Percentiles rank a stretch among this genome's conserved stretches.
These are phyloP conservation scores for Ia io DNA, from an alignment of 2,113 vertebrate species.

Conservation along the genomic window DNA sequence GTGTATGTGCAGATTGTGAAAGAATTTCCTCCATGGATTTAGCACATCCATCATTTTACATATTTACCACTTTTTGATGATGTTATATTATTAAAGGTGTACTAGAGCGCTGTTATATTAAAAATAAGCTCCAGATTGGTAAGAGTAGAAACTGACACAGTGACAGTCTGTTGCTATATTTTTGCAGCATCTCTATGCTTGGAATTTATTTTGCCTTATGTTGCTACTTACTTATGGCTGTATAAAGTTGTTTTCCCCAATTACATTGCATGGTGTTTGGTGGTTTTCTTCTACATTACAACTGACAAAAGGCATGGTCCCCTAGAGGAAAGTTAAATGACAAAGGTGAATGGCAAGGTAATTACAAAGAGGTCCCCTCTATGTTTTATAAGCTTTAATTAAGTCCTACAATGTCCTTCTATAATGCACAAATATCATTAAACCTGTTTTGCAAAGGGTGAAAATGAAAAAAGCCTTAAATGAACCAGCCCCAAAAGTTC, in stretches of 20 bases:
- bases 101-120: not conserved
- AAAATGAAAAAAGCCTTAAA: conserved; percentile 18
- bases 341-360: conserved; percentile 30
- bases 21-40: not conserved
- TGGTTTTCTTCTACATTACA: conserved; percentile 1
- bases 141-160: not conserved
- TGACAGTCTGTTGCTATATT: not conserved
- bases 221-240: conserved; percentile 22
- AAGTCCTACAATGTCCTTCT: not conserved
- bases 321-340: conserved; percentile 46
- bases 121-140: not conserved
- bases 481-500: not conserved
- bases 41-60: not conserved
- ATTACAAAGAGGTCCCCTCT: not conserved
- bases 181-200: conserved; percentile 12
- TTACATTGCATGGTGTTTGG: not conserved
- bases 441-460: not conserved
- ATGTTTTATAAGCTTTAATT: conserved; percentile 43
- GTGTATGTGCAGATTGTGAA: not conserved
- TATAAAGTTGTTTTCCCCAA: conserved; percentile 3
- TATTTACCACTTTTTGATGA: not conserved
- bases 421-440: not conserved
- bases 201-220: conserved; percentile 1
- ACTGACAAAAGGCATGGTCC: not conserved
- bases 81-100: not conserved